Evolutionary conservation across 2,113 vertebrate species (phyloP).

Genomic region (Tachysurus fulvidraco): DNA sequence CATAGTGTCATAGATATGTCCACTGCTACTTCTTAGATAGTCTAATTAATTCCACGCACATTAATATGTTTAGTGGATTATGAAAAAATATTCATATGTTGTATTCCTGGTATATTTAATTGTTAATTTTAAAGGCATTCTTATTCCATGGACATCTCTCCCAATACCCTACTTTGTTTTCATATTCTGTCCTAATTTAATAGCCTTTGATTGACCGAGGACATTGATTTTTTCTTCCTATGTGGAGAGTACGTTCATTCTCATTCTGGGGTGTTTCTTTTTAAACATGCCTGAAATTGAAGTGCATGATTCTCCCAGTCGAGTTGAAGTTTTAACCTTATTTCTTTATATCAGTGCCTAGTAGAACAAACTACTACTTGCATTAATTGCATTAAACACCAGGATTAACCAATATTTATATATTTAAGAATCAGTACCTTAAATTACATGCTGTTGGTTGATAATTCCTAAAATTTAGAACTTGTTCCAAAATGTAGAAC

Average conservation of each 20-base stretch:
- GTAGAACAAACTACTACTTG: no score
- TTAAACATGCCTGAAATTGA: not conserved
- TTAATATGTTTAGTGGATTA: slow-evolving; percentile 2
- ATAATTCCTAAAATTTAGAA: no score
- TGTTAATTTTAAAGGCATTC: not conserved
- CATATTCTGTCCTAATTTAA: slow-evolving; percentile 3
- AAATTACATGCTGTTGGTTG: no score
- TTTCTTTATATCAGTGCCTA: not conserved
- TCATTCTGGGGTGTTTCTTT: not conserved
- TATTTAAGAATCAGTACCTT: no score
- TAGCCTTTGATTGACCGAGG: not conserved
- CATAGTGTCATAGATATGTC: not conserved
- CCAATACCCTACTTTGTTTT: slow-evolving; percentile 5
- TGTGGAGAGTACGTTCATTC: not conserved
- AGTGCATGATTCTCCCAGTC: not conserved
- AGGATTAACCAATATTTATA: no score
- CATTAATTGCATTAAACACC: no score
- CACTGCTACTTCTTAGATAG: not conserved
- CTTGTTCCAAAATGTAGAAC: no score
- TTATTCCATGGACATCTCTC: not conserved
- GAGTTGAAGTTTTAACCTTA: not conserved
- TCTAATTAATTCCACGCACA: slow-evolving; percentile 1
- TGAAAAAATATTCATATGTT: not conserved
- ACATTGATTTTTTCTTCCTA: not conserved
- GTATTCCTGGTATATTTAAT: not conserved